phyloP scores from a whole-genome alignment of 2,888 invertebrate species.

The Plebejus argus region DNA sequence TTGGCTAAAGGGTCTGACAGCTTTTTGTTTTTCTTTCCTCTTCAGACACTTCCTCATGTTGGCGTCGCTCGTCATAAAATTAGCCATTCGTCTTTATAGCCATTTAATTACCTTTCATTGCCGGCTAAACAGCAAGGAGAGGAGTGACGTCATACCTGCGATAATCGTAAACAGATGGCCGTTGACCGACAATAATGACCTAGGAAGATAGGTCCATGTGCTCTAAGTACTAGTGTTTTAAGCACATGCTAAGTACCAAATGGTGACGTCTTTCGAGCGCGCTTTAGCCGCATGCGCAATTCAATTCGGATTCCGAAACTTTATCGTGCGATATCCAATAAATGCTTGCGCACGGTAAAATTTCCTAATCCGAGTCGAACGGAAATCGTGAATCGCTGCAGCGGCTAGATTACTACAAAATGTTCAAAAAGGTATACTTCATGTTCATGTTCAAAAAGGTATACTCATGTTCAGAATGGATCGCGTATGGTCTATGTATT shows the following conservation, averaged over 20 bases:
- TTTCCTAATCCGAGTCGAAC: too few relatives aligned
- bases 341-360: too few relatives aligned
- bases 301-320: too few relatives aligned
- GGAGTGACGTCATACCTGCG: conserved; percentile 1
- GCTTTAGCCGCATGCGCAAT: too few relatives aligned
- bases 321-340: too few relatives aligned
- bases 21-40: not conserved
- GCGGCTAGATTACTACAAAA: too few relatives aligned
- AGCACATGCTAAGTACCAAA: not conserved
- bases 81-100: conserved; percentile 4
- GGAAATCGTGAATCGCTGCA: too few relatives aligned
- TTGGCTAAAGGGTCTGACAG: not conserved
- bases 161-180: conserved; percentile 4
- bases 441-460: too few relatives aligned
- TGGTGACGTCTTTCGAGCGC: not conserved
- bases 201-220: not conserved
- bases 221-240: not conserved
- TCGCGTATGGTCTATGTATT: too few relatives aligned
- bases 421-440: too few relatives aligned
- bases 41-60: not conserved
- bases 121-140: not conserved
- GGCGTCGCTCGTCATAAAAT: conserved; percentile 2
- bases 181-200: conserved; percentile 10
- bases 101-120: conserved; percentile 7
- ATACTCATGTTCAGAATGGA: too few relatives aligned